These are phyloP conservation scores for Labeo rohita DNA, from an alignment of 2,113 vertebrate genomes.

Conservation along the genomic window DNA sequence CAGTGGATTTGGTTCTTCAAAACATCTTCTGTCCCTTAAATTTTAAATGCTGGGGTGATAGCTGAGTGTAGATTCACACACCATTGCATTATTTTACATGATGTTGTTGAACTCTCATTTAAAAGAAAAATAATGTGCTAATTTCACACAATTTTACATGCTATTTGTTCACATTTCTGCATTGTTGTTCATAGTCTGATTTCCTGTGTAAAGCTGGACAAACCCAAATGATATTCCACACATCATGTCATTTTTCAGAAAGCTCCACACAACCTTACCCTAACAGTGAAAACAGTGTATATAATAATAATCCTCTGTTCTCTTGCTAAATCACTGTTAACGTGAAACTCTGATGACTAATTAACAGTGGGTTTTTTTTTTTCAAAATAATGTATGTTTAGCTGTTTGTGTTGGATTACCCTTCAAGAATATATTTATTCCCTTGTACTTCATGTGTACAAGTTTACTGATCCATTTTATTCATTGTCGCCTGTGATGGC, in stretches of 20 bases:
- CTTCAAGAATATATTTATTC: conserved; percentile 26
- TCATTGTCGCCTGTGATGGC: background rate
- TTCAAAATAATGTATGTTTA: background rate
- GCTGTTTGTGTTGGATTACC: background rate
- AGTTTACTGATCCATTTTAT: background rate
- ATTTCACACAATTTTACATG: background rate
- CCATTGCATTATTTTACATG: background rate
- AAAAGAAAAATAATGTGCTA: background rate
- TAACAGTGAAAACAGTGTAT: background rate
- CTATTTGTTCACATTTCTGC: background rate
- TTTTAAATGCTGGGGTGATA: no score
- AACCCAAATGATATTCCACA: background rate
- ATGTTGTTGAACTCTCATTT: background rate
- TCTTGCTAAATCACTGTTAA: background rate
- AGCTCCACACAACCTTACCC: background rate
- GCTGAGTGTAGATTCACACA: background rate
- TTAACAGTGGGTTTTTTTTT: background rate
- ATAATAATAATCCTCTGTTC: background rate
- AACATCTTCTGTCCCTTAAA: background rate
- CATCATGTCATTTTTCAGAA: background rate
- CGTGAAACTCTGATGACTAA: background rate
- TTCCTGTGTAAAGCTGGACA: background rate
- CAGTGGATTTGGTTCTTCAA: background rate
- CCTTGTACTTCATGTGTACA: background rate
- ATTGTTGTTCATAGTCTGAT: background rate